Conservation (phyloP, 2,113 vertebrate species). For the Erythrocebus patas region DNA sequence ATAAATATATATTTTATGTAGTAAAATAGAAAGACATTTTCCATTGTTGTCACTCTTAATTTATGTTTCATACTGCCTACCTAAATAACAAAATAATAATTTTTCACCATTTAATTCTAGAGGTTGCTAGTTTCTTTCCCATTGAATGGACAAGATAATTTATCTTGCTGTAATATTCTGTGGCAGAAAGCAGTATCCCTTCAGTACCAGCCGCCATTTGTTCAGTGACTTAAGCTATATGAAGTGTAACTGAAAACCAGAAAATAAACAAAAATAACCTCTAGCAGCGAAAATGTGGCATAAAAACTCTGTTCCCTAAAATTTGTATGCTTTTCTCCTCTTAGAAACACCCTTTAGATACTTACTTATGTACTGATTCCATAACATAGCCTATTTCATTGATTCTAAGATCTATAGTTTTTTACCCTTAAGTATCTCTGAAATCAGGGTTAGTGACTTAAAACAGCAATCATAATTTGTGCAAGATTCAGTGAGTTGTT, state of each 20-base stretch:
- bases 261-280: conserved; percentile 34
- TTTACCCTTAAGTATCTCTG: background rate
- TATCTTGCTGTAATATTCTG: background rate
- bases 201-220: background rate
- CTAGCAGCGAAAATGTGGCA: background rate
- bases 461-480: background rate
- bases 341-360: background rate
- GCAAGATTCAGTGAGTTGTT: background rate
- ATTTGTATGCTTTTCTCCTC: background rate
- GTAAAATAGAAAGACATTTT: conserved; percentile 26
- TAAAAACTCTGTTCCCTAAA: background rate
- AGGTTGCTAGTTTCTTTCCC: conserved; percentile 25
- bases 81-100: background rate
- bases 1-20: background rate
- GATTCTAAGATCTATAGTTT: background rate
- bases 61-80: background rate
- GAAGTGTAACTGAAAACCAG: conserved; percentile 29
- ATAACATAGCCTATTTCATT: background rate
- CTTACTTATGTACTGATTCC: background rate
- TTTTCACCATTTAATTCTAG: conserved; percentile 1
- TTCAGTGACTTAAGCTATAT: background rate
- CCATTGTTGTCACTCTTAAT: background rate
- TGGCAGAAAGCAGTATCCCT: background rate
- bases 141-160: conserved; percentile 1
- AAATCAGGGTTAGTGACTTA: background rate